Evolutionary conservation across 2,888 invertebrate genomes (phyloP).

Genomic region (Priocnemis perturbator): DNA sequence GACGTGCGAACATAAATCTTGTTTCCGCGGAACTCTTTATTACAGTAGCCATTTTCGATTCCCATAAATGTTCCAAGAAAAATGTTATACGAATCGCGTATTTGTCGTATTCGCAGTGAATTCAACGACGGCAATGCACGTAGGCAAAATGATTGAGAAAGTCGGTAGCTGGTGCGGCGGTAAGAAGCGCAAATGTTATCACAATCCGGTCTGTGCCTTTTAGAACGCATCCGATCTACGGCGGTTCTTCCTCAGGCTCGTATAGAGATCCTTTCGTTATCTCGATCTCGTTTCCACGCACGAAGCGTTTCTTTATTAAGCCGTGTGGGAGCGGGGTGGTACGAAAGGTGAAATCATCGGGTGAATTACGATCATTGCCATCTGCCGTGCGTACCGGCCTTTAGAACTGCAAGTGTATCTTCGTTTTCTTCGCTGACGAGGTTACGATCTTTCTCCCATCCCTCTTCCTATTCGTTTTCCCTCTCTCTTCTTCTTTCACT

Average conservation of each 20-base stretch:
- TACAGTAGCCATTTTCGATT: not conserved
- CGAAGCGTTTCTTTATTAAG: constrained; percentile 45
- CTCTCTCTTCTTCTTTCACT: not conserved
- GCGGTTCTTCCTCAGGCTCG: constrained; percentile 32
- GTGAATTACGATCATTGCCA: constrained; percentile 42
- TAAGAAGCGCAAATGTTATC: constrained; percentile 36
- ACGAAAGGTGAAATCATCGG: constrained; percentile 38
- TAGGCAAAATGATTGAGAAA: constrained; percentile 10
- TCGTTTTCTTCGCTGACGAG: not conserved
- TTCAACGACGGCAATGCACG: not conserved
- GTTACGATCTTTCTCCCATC: constrained; percentile 14
- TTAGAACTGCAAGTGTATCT: not conserved
- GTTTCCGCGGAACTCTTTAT: no score
- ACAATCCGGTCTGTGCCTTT: constrained; percentile 33
- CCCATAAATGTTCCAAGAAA: not conserved
- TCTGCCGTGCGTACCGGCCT: constrained; percentile 28
- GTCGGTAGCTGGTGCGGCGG: constrained; percentile 23
- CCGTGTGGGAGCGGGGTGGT: constrained; percentile 19
- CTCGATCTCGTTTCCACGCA: constrained; percentile 48
- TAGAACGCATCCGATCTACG: constrained; percentile 23
- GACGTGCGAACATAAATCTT: not conserved
- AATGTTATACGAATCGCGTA: no score
- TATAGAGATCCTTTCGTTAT: constrained; percentile 43
- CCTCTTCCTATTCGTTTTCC: constrained; percentile 1
- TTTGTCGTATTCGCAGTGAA: no score